phyloP scores from a whole-genome alignment of 2,797 vertebrate species.

The Bradypodion pumilum region DNA sequence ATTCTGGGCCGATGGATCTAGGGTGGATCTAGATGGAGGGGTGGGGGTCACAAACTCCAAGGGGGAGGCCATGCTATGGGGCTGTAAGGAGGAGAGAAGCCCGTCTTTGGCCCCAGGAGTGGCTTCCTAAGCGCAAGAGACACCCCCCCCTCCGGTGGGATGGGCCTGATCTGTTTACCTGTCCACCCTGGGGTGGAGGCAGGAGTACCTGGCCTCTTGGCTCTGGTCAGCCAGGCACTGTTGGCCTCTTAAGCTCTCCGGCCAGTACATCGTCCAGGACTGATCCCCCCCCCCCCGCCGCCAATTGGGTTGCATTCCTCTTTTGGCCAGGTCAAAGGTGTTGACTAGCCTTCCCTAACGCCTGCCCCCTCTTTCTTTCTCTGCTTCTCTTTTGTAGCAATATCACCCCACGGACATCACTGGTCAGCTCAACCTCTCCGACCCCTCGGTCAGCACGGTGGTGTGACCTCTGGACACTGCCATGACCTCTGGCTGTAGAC shows the following conservation, averaged over 20 bases:
- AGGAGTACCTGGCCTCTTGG: too few relatives aligned
- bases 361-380: conserved; percentile 37
- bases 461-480: conserved; percentile 79
- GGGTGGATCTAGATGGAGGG: conserved; percentile 58
- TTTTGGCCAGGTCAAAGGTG: background rate
- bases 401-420: conserved; percentile 98
- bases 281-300: too few relatives aligned
- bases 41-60: conserved; percentile 57
- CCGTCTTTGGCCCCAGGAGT: conserved; percentile 31
- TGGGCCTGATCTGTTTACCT: conserved; percentile 50
- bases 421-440: conserved; percentile 98
- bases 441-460: conserved; percentile 99
- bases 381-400: conserved; percentile 91
- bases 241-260: background rate
- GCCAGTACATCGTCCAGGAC: conserved; percentile 44
- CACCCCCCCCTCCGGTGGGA: conserved; percentile 1
- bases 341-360: conserved; percentile 57
- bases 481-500: conserved; percentile 68
- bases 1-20: conserved; percentile 63
- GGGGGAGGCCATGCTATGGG: conserved; percentile 51
- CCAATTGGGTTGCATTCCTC: conserved; percentile 47
- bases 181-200: conserved; percentile 4
- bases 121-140: conserved; percentile 48
- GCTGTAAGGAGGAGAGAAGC: background rate
- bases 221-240: conserved; percentile 35